A percentile compares a stretch with the other conserved stretches of the same genome.
phyloP scores from a whole-genome alignment of 2,797 vertebrate species.

The Babyrousa celebensis region DNA sequence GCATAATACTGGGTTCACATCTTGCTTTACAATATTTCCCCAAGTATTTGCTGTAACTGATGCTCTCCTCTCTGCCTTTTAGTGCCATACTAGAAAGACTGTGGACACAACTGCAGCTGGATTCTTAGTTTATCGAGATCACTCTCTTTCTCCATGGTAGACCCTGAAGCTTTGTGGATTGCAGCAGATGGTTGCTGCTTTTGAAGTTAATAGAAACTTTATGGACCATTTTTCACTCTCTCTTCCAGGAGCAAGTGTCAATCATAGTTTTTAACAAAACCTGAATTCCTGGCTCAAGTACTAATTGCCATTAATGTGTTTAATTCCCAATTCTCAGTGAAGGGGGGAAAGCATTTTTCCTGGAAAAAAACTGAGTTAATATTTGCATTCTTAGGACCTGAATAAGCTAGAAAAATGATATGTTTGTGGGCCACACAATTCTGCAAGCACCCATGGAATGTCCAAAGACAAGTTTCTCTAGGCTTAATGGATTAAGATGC shows the following conservation, averaged over 20 bases:
- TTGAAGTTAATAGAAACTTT: constrained; percentile 86
- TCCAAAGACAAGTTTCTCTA: constrained; percentile 19
- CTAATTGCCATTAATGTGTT: constrained; percentile 84
- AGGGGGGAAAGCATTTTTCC: constrained; percentile 70
- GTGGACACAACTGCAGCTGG: not conserved
- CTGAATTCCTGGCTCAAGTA: constrained; percentile 73
- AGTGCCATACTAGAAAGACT: not conserved
- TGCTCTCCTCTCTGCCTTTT: not conserved
- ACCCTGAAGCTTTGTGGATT: constrained; percentile 63
- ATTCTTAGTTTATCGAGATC: not conserved
- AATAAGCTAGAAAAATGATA: constrained; percentile 63
- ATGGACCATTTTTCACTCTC: constrained; percentile 85
- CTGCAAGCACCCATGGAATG: not conserved
- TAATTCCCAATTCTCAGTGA: constrained; percentile 79
- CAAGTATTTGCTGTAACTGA: not conserved
- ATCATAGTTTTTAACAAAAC: constrained; percentile 76
- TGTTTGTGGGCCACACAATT: constrained; percentile 66
- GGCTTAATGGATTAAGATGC: not conserved
- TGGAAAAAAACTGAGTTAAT: constrained; percentile 72
- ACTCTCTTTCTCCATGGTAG: constrained; percentile 41
- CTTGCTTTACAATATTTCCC: not conserved
- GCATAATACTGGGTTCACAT: not conserved
- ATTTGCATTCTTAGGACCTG: constrained; percentile 77
- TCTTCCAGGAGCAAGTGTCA: constrained; percentile 82
- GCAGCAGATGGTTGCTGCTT: constrained; percentile 82